Evolutionary conservation across 2,888 invertebrate genomes (phyloP).

Genomic region (Molanna angustata): DNA sequence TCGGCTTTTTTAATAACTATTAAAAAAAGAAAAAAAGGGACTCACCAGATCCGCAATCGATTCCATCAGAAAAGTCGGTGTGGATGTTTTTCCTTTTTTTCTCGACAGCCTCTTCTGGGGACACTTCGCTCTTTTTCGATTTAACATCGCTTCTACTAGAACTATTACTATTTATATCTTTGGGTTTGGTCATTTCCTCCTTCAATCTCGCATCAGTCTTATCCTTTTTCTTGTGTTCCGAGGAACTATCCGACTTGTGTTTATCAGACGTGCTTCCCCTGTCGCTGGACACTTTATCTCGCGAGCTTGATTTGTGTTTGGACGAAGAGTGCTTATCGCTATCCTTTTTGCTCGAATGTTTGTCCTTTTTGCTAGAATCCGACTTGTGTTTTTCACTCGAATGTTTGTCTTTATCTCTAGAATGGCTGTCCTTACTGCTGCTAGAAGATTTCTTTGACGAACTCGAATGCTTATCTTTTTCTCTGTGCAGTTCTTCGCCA

Average conservation of each 20-base stretch:
- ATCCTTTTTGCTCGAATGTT: conserved; percentile 38
- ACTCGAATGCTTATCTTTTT: conserved; percentile 34
- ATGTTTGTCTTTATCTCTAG: conserved; percentile 11
- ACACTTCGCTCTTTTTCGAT: not conserved
- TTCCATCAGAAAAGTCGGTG: conserved; percentile 58
- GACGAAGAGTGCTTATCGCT: conserved; percentile 35
- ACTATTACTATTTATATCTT: no score
- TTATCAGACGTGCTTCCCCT: conserved; percentile 10
- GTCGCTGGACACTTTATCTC: conserved; percentile 31
- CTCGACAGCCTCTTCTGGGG: conserved; percentile 22
- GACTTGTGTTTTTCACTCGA: conserved; percentile 34
- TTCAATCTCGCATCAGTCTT: conserved; percentile 38
- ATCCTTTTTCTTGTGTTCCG: conserved; percentile 36
- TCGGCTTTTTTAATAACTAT: no score
- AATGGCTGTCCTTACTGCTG: conserved; percentile 30
- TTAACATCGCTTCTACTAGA: conserved; percentile 29
- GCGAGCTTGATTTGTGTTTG: conserved; percentile 34
- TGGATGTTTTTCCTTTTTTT: conserved; percentile 43
- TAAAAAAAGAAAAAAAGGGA: conserved; percentile 4
- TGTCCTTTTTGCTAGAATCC: conserved; percentile 33
- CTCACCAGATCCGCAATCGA: conserved; percentile 67
- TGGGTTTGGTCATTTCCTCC: conserved; percentile 42
- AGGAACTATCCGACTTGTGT: conserved; percentile 1
- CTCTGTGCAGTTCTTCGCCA: conserved; percentile 21
- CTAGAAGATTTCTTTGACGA: not conserved